These are phyloP conservation scores for Luffia ferchaultella DNA, from an alignment of 2,888 invertebrate genomes.

Conservation along the genomic window DNA sequence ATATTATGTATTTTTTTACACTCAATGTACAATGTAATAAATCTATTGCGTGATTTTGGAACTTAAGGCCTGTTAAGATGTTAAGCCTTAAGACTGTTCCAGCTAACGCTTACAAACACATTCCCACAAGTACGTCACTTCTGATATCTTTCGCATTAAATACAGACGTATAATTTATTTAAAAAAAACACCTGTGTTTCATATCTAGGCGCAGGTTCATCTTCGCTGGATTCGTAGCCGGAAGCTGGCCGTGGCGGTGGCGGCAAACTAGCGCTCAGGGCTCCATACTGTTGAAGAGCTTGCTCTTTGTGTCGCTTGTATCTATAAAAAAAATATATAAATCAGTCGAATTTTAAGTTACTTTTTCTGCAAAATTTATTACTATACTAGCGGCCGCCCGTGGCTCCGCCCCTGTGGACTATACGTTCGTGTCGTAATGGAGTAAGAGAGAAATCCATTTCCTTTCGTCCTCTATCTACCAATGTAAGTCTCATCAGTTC, in stretches of 20 bases:
- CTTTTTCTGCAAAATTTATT: no score
- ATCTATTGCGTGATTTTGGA: no score
- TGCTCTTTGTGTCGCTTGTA: constrained; percentile 90
- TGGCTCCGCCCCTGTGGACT: no score
- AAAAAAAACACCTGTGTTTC: constrained; percentile 94
- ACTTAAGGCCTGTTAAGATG: no score
- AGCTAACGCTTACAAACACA: not conserved
- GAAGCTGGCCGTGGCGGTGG: constrained; percentile 43
- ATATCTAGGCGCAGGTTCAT: constrained; percentile 89
- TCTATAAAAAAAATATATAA: constrained; percentile 41
- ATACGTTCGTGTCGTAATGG: no score
- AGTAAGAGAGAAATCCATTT: no score
- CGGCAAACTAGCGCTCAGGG: constrained; percentile 47
- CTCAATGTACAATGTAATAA: no score
- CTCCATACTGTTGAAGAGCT: constrained; percentile 75
- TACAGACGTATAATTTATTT: no score
- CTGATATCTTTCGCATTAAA: not conserved
- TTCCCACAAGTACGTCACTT: not conserved
- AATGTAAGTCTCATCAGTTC: no score
- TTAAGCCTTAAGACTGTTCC: not conserved
- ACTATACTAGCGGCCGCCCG: no score
- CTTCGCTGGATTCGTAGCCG: constrained; percentile 63
- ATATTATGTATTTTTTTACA: no score
- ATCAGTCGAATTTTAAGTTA: not conserved
- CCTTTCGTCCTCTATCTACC: no score